A percentile compares a stretch with the other conserved stretches of the same genome.
phyloP scores from a whole-genome alignment of 2,797 vertebrate species.

The Eupleurogrammus muticus region DNA sequence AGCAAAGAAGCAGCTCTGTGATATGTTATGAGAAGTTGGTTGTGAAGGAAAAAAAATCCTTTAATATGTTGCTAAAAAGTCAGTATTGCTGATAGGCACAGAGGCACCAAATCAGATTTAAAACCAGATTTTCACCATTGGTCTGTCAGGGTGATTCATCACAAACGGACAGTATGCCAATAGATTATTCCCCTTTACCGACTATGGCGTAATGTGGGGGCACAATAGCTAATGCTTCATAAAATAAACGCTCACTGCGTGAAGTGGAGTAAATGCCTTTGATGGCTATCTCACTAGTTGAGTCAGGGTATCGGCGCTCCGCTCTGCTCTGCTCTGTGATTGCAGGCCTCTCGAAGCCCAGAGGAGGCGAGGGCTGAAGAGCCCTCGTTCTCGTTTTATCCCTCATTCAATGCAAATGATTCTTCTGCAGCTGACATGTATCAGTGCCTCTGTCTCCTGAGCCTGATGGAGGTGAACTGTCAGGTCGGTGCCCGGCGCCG shows the following conservation, averaged over 20 bases:
- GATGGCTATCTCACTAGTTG: slow-evolving; percentile 76
- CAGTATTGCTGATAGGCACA: slow-evolving; percentile 32
- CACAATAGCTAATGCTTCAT: slow-evolving; percentile 68
- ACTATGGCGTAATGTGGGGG: slow-evolving; percentile 53
- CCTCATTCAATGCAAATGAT: slow-evolving; percentile 65
- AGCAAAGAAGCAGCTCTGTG: slow-evolving; percentile 13
- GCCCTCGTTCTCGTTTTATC: slow-evolving; percentile 56
- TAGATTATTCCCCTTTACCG: slow-evolving; percentile 55
- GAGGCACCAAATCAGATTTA: slow-evolving; percentile 32
- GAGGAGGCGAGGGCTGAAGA: slow-evolving; percentile 56
- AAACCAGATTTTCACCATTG: slow-evolving; percentile 35
- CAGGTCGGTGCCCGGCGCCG: slow-evolving; percentile 38
- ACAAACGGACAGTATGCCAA: slow-evolving; percentile 52
- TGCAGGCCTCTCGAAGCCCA: slow-evolving; percentile 49
- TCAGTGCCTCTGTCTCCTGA: slow-evolving; percentile 44
- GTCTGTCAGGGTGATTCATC: slow-evolving; percentile 40
- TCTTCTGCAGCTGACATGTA: slow-evolving; percentile 60
- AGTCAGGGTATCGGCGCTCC: slow-evolving; percentile 55
- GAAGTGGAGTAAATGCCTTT: slow-evolving; percentile 72
- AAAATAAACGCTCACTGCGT: slow-evolving; percentile 63
- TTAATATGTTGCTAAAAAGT: slow-evolving; percentile 31
- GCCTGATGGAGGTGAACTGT: slow-evolving; percentile 67
- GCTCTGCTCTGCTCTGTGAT: slow-evolving; percentile 45
- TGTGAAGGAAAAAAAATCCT: slow-evolving; percentile 22
- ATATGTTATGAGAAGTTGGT: slow-evolving; percentile 34